These are phyloP conservation scores for Cyrtodaria siliqua DNA, from an alignment of 2,888 invertebrate species.

Conservation along the genomic window DNA sequence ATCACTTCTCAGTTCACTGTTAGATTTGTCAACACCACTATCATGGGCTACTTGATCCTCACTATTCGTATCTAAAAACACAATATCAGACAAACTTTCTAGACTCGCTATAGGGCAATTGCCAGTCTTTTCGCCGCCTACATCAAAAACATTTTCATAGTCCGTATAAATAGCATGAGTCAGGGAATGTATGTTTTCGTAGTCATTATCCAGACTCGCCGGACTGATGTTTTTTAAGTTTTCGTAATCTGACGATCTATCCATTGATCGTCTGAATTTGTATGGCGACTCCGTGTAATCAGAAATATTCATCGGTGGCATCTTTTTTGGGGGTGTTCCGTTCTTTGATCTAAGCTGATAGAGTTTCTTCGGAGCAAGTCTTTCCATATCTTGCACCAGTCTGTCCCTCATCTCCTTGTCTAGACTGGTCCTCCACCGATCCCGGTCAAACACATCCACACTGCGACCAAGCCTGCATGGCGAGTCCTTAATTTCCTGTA, in stretches of 20 bases:
- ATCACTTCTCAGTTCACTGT: neutral
- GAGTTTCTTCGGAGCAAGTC: slow-evolving; percentile 55
- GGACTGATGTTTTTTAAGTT: slow-evolving; percentile 39
- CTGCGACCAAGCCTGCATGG: slow-evolving; percentile 60
- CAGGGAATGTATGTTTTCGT: slow-evolving; percentile 27
- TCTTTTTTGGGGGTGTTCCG: slow-evolving; percentile 28
- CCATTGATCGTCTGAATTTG: slow-evolving; percentile 55
- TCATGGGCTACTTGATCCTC: no score
- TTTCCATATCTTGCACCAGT: slow-evolving; percentile 44
- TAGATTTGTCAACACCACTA: neutral
- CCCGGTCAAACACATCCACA: slow-evolving; percentile 60
- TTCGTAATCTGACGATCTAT: slow-evolving; percentile 32
- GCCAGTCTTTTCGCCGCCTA: slow-evolving; percentile 11
- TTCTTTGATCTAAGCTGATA: slow-evolving; percentile 47
- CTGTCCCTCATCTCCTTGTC: slow-evolving; percentile 47
- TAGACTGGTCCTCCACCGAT: slow-evolving; percentile 58
- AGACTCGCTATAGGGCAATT: slow-evolving; percentile 53
- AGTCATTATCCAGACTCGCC: slow-evolving; percentile 28
- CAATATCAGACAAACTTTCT: slow-evolving; percentile 56
- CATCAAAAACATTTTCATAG: slow-evolving; percentile 50
- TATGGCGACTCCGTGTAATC: slow-evolving; percentile 66
- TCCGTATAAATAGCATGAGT: slow-evolving; percentile 27
- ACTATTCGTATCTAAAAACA: slow-evolving; percentile 18
- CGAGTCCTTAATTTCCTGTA: slow-evolving; percentile 54
- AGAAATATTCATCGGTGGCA: slow-evolving; percentile 41